Percentiles rank a stretch among this genome's conserved stretches.
Conservation (phyloP, 1,140 invertebrate genomes). For the Brachionus sp. region DNA sequence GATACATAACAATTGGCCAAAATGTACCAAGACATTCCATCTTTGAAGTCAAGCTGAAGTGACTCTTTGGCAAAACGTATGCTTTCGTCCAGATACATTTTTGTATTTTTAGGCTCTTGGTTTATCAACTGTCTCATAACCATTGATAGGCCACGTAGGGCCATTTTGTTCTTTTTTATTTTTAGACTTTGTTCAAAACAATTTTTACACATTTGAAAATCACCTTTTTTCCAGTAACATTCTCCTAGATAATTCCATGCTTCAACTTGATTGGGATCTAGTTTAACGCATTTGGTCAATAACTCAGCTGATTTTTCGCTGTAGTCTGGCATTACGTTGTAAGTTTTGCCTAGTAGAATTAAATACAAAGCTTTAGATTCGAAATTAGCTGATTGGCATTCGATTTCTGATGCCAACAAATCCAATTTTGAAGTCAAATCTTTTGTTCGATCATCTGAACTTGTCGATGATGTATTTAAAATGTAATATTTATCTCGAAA, state of each 20-base stretch:
- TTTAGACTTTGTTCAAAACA: constrained; percentile 65
- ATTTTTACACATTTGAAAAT: constrained; percentile 74
- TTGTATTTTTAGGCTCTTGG: constrained; percentile 35
- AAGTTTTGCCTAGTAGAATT: constrained; percentile 71
- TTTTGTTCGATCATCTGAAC: not conserved
- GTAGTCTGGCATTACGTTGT: constrained; percentile 72
- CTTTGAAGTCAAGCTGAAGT: constrained; percentile 72
- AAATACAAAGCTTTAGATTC: constrained; percentile 66
- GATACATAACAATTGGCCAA: constrained; percentile 80
- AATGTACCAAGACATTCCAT: constrained; percentile 78
- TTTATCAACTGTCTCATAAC: constrained; percentile 69
- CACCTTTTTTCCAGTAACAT: constrained; percentile 81
- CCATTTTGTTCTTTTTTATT: constrained; percentile 72
- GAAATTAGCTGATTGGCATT: not conserved
- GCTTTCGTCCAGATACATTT: constrained; percentile 68
- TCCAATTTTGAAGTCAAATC: constrained; percentile 19
- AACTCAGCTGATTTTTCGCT: constrained; percentile 69
- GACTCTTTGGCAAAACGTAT: constrained; percentile 78
- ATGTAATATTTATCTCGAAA: constrained; percentile 38
- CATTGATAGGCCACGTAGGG: constrained; percentile 78
- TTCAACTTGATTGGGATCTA: constrained; percentile 74
- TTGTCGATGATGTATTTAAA: constrained; percentile 13
- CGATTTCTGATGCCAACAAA: not conserved
- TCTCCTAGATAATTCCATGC: constrained; percentile 86
- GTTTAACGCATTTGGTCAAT: constrained; percentile 76